Evolutionary conservation across 1,140 invertebrate genomes (phyloP), one percentile per base, ranked within the genome.

Genomic region (Drosophila burlai): DNA sequence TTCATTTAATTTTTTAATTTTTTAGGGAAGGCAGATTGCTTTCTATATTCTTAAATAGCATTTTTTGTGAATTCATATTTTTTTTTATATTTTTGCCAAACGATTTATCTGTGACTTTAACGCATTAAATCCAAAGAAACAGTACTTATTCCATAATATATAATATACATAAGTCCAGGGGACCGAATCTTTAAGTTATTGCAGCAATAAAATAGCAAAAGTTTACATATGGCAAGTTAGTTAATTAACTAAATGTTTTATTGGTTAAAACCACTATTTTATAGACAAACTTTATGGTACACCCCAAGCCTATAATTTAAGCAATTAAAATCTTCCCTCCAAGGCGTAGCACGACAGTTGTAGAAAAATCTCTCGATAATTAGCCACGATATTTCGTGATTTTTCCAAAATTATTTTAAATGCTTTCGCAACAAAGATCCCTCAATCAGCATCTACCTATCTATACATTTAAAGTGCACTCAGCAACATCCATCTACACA

Each of bases 381-480:
- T 47, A 40, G 18, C 34, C 42, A 71, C 67, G 67, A 71, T 54
- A 34, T 55, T 68, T n/a, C 34, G 40, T 55, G 67, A 71, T 40
- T 47, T 40, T 11, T 24, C 11, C 47, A 9, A 31, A n/a, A 31
- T 71, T 55, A 29, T 16, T 11, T 68, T 71, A 55, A 71, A 57
- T 57, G 63, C 40, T 34, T 68, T 3, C 5, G 47, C 67, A 57
- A 57, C 69, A 63, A 68, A 58, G 10, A 24, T 24, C 21, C 31
- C 21, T 40, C 15, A 11, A 26, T 34, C 60, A 21, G 29, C 29
- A 45, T 50, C 2, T 29, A 31, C 31, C 49, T 29, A 31, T 50
- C 49, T 50, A 13, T 29, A 50, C 49, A 31, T 31, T 43, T 24
- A 2, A 34, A 29, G 13, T 72, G 68, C 38, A 26, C 16, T 36